Percentiles rank a stretch among this genome's conserved stretches.
Evolutionary conservation across 2,797 vertebrate species (phyloP).

Genomic region (Muscicapa striata): DNA sequence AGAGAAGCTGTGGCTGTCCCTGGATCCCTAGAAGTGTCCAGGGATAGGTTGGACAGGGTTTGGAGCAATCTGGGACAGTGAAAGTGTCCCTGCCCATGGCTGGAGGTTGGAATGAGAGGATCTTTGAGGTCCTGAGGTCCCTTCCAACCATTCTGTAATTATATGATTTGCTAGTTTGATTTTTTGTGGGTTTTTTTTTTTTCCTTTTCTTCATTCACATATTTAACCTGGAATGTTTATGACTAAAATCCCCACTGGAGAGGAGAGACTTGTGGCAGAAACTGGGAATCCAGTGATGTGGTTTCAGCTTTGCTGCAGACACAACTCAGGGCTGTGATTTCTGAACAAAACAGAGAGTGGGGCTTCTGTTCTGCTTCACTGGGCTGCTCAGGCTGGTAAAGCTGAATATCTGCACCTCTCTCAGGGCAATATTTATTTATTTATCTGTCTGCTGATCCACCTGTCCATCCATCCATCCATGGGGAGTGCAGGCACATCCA

Average conservation of each 20-base stretch:
- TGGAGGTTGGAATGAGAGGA: background rate
- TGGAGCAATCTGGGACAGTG: background rate
- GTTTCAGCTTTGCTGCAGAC: background rate
- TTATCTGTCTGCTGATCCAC: background rate
- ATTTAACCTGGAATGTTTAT: background rate
- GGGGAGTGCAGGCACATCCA: fast-evolving
- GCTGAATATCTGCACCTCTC: background rate
- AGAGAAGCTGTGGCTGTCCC: background rate
- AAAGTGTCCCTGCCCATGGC: fast-evolving
- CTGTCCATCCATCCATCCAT: background rate
- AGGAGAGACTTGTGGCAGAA: background rate
- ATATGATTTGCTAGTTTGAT: background rate
- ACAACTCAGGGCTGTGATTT: background rate
- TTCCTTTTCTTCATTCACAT: background rate
- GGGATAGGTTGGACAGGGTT: fast-evolving
- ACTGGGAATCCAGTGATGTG: slow-evolving; percentile 4
- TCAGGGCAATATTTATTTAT: background rate
- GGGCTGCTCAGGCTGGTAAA: background rate
- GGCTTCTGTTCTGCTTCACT: background rate
- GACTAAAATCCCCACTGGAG: background rate
- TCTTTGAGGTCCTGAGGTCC: background rate
- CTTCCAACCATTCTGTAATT: background rate
- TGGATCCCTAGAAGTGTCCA: background rate
- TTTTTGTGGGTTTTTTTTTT: no score
- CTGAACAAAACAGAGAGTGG: background rate